Evolutionary conservation across 2,113 vertebrate genomes (phyloP), one percentile per base, ranked within the genome.

Genomic region (Phodopus roborovskii): DNA sequence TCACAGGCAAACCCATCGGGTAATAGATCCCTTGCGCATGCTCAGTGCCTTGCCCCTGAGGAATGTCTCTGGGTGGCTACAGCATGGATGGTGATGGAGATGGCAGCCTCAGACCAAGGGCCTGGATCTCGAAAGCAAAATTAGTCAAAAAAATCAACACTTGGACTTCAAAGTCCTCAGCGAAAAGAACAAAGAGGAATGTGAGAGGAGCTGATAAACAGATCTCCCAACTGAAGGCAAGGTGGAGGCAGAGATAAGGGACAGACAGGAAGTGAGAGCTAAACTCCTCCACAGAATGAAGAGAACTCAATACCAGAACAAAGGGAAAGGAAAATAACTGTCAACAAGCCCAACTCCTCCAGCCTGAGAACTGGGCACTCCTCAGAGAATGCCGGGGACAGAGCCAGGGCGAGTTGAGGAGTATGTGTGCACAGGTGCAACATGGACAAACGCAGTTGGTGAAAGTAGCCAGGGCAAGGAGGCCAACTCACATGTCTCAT

Each of bases 181-280:
- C 24, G 82, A 78, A 90, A 94, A 91, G 95, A 95, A 97, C 94
- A 93, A 95, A 95, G 68, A 36, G 42, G 20, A 62, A 70, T 33
- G 26, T 90, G 97, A 71, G 71, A 17, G n/a, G 13, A 56, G 82
- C 88, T 71, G 97, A 97, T 98, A 97, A 94, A 94, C 90, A 94
- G 53, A 95, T 91, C 94, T 95, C 86, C 97, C 92, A 98, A 98
- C 97, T n/a, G 97, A 97, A 98, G 91, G 36, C 94, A 91, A 74
- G n/a, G 7, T 96, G 97, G 73, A 75, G 33, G 20, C 95, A 58
- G 82, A 97, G 97, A 97, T 98, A 98, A 97, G 96, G 1, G 20
- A 90, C 60, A 96, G 95, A 75, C 97, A 97, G 97, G 97, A 98
- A 98, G 91, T 79, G 77, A 97, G 85, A 73, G 90, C 56, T 42